Base-by-base conservation (phyloP, 2,113 vertebrate genomes). In the Dromas ardeola region DNA sequence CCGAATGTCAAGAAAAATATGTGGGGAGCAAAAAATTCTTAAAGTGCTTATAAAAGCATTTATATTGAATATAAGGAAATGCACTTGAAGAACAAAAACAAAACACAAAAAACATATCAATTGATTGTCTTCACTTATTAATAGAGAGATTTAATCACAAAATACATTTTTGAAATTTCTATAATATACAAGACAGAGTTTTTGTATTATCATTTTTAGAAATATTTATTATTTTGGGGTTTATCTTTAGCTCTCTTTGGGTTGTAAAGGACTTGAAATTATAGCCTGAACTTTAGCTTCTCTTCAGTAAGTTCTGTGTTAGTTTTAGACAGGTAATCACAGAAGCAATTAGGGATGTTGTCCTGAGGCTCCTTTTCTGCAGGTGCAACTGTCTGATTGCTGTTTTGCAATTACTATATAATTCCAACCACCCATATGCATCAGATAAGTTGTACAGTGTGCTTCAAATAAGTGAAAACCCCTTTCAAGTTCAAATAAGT, bases 341-440 rank as follows among this genome's bases (percentile, higher is more conserved):
- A 86, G 93, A 97, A 97, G 96, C 96, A 98, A 98, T 98, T 98
- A 97, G 72, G 84, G 42, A 89, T 86, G 95, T 98, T 98, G 97
- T 98, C 97, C 97, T 95, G 86, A 94, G 97, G 96, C 97, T 96
- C 81, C 89, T 82, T 56, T 93, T 71, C 76, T 92, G 90, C 97
- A 98, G 97, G 97, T 98, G 97, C 95, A 94, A 89, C 92, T 66
- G 82, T 90, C 94, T 98, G 98, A 98, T 98, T 97, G 96, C 97
- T 97, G 80, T 89, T 96, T 97, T 94, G 96, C 97, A 98, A 98
- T 98, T 98, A 94, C 86, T 55, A 71, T 62, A 36, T 86, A 53
- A 95, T 97, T 89, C 78, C 86, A 97, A 59, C 92, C 65, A 84
- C 72, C 80, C 29, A 69, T 94, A 77, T 92, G 79, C 78, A 97